Conservation (phyloP, 2,113 vertebrate genomes). For the Ctenodactylus gundi region DNA sequence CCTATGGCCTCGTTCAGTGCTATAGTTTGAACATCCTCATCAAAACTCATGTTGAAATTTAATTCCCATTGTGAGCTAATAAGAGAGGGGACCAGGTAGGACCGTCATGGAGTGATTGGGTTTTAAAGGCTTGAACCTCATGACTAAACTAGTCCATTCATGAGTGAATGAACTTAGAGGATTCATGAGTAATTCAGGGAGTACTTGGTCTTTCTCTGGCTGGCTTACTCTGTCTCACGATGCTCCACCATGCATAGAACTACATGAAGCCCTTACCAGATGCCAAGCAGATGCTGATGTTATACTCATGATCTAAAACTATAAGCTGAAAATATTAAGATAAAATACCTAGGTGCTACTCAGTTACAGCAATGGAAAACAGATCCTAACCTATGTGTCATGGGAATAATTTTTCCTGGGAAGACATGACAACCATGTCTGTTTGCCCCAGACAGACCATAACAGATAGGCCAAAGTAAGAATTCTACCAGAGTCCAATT, state of each 20-base stretch:
- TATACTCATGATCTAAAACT: background rate
- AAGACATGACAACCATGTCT: too few relatives aligned
- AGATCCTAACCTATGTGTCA: too few relatives aligned
- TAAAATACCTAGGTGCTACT: background rate
- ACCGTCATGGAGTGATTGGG: background rate
- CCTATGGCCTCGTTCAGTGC: background rate
- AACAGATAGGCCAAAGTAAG: too few relatives aligned
- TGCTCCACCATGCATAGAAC: background rate
- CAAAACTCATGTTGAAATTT: background rate
- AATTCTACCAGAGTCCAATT: too few relatives aligned
- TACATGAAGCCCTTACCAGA: background rate
- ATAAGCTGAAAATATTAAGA: background rate
- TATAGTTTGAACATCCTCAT: background rate
- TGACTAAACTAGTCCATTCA: background rate
- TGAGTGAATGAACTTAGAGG: background rate
- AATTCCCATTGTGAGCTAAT: background rate
- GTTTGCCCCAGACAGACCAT: too few relatives aligned
- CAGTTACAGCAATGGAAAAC: background rate
- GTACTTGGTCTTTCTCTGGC: background rate
- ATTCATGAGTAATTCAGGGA: background rate
- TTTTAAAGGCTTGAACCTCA: background rate
- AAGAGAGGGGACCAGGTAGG: background rate
- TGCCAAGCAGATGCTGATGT: background rate
- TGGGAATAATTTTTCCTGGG: too few relatives aligned
- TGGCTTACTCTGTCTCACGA: background rate